These are phyloP conservation scores for Lamprotornis superbus DNA, from an alignment of 2,113 vertebrate species.

Conservation along the genomic window DNA sequence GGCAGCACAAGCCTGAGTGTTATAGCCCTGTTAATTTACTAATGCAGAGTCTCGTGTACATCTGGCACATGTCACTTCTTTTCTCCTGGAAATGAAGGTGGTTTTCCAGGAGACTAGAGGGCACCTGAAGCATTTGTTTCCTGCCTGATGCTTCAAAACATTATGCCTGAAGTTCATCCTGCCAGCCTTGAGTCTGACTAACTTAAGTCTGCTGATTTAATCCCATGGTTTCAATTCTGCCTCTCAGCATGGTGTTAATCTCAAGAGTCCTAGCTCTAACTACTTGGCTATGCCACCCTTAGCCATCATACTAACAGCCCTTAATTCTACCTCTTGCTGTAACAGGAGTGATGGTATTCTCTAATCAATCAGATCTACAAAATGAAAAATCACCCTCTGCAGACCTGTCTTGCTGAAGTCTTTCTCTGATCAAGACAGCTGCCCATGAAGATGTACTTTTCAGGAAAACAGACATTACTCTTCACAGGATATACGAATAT, in stretches of 20 bases:
- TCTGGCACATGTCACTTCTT: conserved; percentile 62
- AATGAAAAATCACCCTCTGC: not conserved
- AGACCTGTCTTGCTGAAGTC: not conserved
- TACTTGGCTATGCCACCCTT: not conserved
- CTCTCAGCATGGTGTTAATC: not conserved
- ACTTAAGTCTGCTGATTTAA: not conserved
- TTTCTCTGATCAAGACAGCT: not conserved
- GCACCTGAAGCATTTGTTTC: conserved; percentile 48
- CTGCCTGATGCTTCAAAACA: conserved; percentile 34
- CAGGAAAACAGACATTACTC: not conserved
- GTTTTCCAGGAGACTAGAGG: conserved; percentile 50
- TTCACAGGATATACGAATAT: not conserved
- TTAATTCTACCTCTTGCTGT: not conserved
- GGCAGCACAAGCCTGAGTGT: conserved; percentile 49
- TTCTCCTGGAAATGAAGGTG: conserved; percentile 54
- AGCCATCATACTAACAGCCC: not conserved
- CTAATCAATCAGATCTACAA: not conserved
- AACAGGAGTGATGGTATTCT: not conserved
- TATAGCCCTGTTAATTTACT: conserved; percentile 65
- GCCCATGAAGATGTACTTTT: not conserved
- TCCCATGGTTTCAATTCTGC: not conserved
- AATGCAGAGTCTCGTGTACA: conserved; percentile 55
- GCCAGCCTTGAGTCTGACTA: not conserved
- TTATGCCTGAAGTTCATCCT: not conserved
- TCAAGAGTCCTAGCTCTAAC: not conserved